A percentile compares a stretch with the other conserved stretches of the same genome.
phyloP scores from a whole-genome alignment of 2,797 vertebrate genomes.

The Chloroceryle amazona region DNA sequence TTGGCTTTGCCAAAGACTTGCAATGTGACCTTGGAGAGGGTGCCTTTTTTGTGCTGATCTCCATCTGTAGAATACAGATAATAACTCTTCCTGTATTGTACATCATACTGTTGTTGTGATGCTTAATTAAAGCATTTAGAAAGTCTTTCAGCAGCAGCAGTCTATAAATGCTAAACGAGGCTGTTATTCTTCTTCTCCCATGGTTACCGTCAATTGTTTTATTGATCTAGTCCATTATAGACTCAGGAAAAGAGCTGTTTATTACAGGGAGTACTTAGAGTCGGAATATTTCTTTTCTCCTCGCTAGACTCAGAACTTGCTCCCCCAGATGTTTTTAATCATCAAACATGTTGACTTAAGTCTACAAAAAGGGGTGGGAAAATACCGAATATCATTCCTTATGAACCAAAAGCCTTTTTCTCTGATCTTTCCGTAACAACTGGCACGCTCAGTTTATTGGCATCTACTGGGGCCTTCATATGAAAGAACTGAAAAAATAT shows the following conservation, averaged over 20 bases:
- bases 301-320: not conserved
- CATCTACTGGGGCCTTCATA: not conserved
- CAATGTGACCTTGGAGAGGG: not conserved
- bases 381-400: not conserved
- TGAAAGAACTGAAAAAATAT: not conserved
- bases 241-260: slow-evolving; percentile 26
- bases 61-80: not conserved
- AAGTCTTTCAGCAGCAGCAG: slow-evolving; percentile 21
- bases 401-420: not conserved
- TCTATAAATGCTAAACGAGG: slow-evolving; percentile 45
- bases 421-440: not conserved
- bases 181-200: slow-evolving; percentile 40
- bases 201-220: slow-evolving; percentile 52
- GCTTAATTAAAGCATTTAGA: slow-evolving; percentile 64
- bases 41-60: not conserved
- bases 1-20: rapidly evolving
- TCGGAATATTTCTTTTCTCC: not conserved
- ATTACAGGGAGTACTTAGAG: not conserved
- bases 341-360: not conserved
- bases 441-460: not conserved
- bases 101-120: slow-evolving; percentile 16
- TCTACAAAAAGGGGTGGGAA: not conserved
- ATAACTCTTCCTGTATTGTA: not conserved
- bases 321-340: not conserved
- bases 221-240: slow-evolving; percentile 58